Conservation (phyloP, 2,797 vertebrate genomes). For the Manis pentadactyla region DNA sequence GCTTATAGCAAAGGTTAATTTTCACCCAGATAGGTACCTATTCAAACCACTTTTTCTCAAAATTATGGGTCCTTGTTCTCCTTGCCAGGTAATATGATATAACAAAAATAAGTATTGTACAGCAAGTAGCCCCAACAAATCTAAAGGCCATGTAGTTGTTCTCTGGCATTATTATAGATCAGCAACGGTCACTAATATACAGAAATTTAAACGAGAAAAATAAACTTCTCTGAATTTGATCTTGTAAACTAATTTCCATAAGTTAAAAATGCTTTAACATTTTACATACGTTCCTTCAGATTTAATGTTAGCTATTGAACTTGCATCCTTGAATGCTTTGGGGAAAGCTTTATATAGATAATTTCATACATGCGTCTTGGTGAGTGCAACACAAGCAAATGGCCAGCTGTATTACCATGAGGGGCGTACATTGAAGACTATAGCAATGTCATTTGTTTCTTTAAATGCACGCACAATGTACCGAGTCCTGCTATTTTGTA, state of each 20-base stretch:
- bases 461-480: slow-evolving; percentile 51
- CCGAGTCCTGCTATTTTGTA: slow-evolving; percentile 61
- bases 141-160: not conserved
- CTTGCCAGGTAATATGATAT: not conserved
- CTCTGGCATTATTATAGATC: not conserved
- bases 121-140: not conserved
- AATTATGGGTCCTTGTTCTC: not conserved
- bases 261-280: slow-evolving; percentile 41
- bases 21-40: not conserved
- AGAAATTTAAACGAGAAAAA: not conserved
- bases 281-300: slow-evolving; percentile 34
- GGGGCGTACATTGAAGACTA: not conserved
- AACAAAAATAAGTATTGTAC: not conserved
- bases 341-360: slow-evolving; percentile 67
- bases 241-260: not conserved
- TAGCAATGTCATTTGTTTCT: slow-evolving; percentile 65
- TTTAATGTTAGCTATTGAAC: slow-evolving; percentile 60
- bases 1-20: not conserved
- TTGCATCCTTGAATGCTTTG: slow-evolving; percentile 64
- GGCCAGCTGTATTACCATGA: slow-evolving; percentile 71
- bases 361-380: slow-evolving; percentile 54
- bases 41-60: not conserved
- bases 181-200: not conserved
- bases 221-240: not conserved
- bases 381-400: slow-evolving; percentile 74